Percentiles rank a stretch among this genome's conserved stretches.
Evolutionary conservation across 2,113 vertebrate genomes (phyloP).

Genomic region (Toxotes chatareus): DNA sequence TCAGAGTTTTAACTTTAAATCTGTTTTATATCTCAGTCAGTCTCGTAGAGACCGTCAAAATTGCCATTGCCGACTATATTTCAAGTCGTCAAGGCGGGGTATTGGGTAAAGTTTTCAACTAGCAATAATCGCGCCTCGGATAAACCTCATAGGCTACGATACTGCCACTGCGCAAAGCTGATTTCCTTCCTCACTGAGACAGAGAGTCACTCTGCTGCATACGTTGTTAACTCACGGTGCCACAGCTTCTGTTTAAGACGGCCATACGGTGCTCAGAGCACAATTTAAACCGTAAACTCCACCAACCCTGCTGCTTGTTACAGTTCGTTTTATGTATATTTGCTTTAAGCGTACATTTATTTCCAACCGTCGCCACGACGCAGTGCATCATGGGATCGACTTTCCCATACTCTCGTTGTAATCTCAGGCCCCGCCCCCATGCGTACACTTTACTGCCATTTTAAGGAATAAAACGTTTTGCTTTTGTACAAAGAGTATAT

Average conservation of each 20-base stretch:
- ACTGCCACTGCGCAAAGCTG: constrained; percentile 77
- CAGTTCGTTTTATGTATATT: background rate
- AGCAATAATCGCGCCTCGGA: constrained; percentile 56
- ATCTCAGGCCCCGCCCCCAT: fast-evolving
- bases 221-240: constrained; percentile 4
- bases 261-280: no score
- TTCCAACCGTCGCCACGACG: background rate
- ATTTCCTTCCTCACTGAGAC: no score
- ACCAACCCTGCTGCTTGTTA: no score
- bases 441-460: background rate
- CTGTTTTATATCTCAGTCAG: no score
- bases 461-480: fast-evolving
- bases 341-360: background rate
- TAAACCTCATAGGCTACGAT: constrained; percentile 79
- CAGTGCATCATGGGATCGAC: constrained; percentile 56
- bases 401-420: fast-evolving
- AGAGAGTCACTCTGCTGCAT: fast-evolving
- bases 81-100: constrained; percentile 73
- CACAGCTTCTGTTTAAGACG: fast-evolving
- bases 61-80: constrained; percentile 71
- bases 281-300: no score
- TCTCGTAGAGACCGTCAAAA: constrained; percentile 60
- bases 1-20: no score
- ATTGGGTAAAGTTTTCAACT: constrained; percentile 78
- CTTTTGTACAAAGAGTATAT: fast-evolving